These are phyloP conservation scores for Penaeus japonicus DNA, from an alignment of 1,140 invertebrate genomes.

Conservation along the genomic window DNA sequence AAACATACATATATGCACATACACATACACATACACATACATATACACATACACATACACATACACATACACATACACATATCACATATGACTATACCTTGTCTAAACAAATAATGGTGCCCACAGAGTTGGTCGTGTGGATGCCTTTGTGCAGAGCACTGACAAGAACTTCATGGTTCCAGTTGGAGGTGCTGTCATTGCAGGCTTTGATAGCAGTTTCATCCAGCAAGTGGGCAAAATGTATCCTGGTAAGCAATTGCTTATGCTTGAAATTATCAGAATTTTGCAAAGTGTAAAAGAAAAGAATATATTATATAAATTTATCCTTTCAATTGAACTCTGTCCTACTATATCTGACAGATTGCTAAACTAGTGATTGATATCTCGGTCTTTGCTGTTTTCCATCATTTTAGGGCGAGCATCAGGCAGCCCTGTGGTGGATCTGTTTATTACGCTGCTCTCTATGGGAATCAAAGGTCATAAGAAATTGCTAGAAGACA, in stretches of 20 bases:
- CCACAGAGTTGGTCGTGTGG: slow-evolving; percentile 52
- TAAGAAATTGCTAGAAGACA: slow-evolving; percentile 71
- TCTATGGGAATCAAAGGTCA: slow-evolving; percentile 77
- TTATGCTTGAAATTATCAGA: not conserved
- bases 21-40: too few species aligned
- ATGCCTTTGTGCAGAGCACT: slow-evolving; percentile 73
- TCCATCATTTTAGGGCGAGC: slow-evolving; percentile 70
- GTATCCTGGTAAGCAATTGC: slow-evolving; percentile 74
- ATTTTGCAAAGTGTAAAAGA: not conserved
- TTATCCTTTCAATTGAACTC: not conserved
- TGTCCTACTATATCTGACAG: not conserved
- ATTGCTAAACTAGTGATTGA: too few species aligned
- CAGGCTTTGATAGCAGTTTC: slow-evolving; percentile 75
- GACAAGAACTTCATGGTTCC: slow-evolving; percentile 92
- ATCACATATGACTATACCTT: too few species aligned
- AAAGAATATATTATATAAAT: too few species aligned
- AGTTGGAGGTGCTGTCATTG: slow-evolving; percentile 85
- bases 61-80: too few species aligned
- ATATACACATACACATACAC: too few species aligned
- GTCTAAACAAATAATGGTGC: not conserved
- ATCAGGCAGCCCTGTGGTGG: slow-evolving; percentile 77
- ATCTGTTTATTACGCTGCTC: slow-evolving; percentile 83
- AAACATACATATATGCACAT: too few species aligned
- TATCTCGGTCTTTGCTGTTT: too few species aligned
- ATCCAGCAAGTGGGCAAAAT: slow-evolving; percentile 75